Percentiles rank a stretch among this genome's conserved stretches.
Evolutionary conservation across 2,797 vertebrate species (phyloP).

Genomic region (Acipenser transmontanus): DNA sequence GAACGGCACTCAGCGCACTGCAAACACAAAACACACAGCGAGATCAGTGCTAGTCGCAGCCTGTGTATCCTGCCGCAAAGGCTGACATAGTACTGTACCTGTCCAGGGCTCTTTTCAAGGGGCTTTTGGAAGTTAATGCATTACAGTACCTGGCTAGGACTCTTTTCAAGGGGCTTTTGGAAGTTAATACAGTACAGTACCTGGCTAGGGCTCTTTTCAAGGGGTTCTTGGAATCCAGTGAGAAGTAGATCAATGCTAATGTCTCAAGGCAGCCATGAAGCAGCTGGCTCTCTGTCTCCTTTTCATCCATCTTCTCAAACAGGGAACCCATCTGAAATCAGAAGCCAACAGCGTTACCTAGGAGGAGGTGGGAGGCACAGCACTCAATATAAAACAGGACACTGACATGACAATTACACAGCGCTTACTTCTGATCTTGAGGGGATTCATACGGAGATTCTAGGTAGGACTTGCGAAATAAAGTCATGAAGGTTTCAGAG

Average conservation of each 20-base stretch:
- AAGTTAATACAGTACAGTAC: constrained; percentile 45
- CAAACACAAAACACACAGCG: constrained; percentile 5
- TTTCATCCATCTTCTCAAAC: constrained; percentile 58
- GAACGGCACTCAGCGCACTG: constrained; percentile 71
- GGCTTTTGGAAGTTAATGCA: too few species aligned
- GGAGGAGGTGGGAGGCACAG: too few species aligned
- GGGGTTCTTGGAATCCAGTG: constrained; percentile 75
- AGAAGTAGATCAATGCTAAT: constrained; percentile 67
- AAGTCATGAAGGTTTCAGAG: too few species aligned
- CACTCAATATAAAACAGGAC: not conserved
- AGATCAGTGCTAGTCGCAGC: too few species aligned
- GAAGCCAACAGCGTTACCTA: too few species aligned
- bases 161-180: too few species aligned
- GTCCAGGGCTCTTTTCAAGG: constrained; percentile 25
- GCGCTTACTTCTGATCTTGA: not conserved
- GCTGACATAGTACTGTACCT: constrained; percentile 52
- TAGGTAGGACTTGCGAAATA: too few species aligned
- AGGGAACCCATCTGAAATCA: constrained; percentile 59
- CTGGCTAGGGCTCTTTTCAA: constrained; percentile 79
- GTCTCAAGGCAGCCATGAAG: constrained; percentile 67
- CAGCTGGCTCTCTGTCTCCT: constrained; percentile 40
- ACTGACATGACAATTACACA: constrained; percentile 6
- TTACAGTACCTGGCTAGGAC: too few species aligned
- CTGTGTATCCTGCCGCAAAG: too few species aligned
- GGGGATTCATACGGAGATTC: too few species aligned